Evolutionary conservation across 2,797 vertebrate genomes (phyloP), one percentile per base, ranked within the genome.

Genomic region (Rallus crepitans): DNA sequence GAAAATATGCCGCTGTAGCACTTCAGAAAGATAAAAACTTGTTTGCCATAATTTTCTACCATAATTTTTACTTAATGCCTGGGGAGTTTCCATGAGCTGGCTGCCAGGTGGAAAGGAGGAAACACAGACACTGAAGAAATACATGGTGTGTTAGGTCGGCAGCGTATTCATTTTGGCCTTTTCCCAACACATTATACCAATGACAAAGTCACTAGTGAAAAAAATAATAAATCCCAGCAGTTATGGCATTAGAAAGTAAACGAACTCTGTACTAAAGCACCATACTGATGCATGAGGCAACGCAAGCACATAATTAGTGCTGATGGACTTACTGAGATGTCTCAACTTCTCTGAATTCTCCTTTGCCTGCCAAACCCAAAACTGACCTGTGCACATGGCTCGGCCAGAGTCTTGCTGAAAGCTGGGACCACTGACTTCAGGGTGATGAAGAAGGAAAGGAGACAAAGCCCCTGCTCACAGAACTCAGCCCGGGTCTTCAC

Each of bases 241-340:
- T 6, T 15, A 24, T 0, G 0, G 39, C 1, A 27, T 7, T 6
- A 17, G 0, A 7, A 79, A 21, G 24, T 20, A 6, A 73, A 42
- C 24, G 6, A 42, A 42, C 17, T 2, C 61, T 9, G 27, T 11
- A 40, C 24, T 16, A 1, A 37, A 28, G 23, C 1, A 13, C 33
- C 39, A 3, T 1, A 3, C 8, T 1, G 24, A 35, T 9, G 25
- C 19, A 47, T 1, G 25, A 31, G 17, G 33, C 5, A 63, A 15
- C 0, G 0, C 5, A 8, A 47, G 37, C n/a, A 47, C 0, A 0
- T 19, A 60, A 70, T 50, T 4, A 31, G 60, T 42, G 18, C 9
- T 70, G 56, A 71, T 9, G 61, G 55, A n/a, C 40, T 85, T n/a
- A 21, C 17, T 21, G 76, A 39, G 72, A 16, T 1, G 15, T 73